Evolutionary conservation across 2,888 invertebrate genomes (phyloP), one percentile per base, ranked within the genome.

Genomic region (Myopa testacea): DNA sequence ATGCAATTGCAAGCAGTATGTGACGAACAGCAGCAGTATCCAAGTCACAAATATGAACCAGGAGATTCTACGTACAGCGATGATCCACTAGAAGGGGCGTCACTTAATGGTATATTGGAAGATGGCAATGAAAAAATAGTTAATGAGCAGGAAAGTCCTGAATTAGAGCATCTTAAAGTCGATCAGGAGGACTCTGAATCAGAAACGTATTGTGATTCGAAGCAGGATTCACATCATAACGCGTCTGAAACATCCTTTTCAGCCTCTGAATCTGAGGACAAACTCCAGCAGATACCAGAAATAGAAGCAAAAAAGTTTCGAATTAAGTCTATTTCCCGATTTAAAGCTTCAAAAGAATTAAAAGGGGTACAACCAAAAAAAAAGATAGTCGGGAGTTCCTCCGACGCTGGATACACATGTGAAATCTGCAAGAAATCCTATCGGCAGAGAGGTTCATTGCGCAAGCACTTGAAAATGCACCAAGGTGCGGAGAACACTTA

Each of bases 391-490:
- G n/a, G n/a, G n/a, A n/a, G n/a, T n/a, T n/a, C n/a, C 26, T 26
- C 26, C 26, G 26, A 26, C 26, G 26, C 26, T 26, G 26, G 26
- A 26, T 26, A 26, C 26, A 86, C 85, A 6, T 89, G 89, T 67
- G 79, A 82, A 5, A 80, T 85, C 7, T 89, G 89, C 72, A 86
- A 86, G 0, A 89, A 89, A 79, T 81, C 82, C 0, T 89, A 89
- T 76, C 82, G 89, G 0, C 88, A 89, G 76, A 83, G 88, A 0
- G 87, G 88, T 0, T 89, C 89, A 4, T 80, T 89, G 12, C 85
- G 88, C 14, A 82, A 84, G 4, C 89, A 89, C 67, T 83, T 88
- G 80, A 78, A 86, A 10, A 84, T 83, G 0, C 89, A 89, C 78
- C 86, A 85, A 3, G 89, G 88, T 4, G 58, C 34, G 4, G 84